A percentile compares a stretch with the other conserved stretches of the same genome.
phyloP scores from a whole-genome alignment of 2,113 vertebrate species.

The Terrapene triunguis region DNA sequence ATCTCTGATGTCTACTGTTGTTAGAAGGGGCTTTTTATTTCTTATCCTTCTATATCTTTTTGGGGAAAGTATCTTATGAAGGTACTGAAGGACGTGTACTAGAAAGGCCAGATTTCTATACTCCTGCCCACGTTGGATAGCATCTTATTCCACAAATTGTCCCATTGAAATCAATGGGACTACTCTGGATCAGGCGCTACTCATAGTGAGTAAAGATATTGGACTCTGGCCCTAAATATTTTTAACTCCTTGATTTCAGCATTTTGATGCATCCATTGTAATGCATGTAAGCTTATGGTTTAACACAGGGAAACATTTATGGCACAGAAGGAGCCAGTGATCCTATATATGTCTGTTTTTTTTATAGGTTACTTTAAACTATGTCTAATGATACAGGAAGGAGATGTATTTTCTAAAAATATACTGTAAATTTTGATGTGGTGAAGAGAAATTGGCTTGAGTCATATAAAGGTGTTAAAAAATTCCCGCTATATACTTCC shows the following conservation, averaged over 20 bases:
- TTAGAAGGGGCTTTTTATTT: background rate
- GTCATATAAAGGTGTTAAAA: background rate
- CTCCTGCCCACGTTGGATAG: background rate
- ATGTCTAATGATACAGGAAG: background rate
- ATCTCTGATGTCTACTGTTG: background rate
- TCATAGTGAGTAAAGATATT: background rate
- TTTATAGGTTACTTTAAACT: background rate
- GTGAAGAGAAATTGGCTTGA: background rate
- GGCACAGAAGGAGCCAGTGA: background rate
- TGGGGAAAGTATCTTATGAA: background rate
- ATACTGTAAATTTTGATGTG: background rate
- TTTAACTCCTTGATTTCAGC: background rate
- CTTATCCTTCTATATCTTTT: background rate
- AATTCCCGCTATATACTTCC: background rate
- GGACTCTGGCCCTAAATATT: background rate
- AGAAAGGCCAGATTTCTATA: background rate
- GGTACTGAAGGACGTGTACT: background rate
- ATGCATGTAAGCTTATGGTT: background rate
- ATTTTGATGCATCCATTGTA: background rate
- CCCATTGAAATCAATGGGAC: background rate
- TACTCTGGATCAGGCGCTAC: background rate
- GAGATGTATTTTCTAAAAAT: slow-evolving; percentile 11
- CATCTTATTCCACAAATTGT: background rate
- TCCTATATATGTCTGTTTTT: background rate
- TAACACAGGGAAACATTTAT: background rate